Evolutionary conservation across 2,113 vertebrate species (phyloP).

Genomic region (Protobothrops flavoviridis): DNA sequence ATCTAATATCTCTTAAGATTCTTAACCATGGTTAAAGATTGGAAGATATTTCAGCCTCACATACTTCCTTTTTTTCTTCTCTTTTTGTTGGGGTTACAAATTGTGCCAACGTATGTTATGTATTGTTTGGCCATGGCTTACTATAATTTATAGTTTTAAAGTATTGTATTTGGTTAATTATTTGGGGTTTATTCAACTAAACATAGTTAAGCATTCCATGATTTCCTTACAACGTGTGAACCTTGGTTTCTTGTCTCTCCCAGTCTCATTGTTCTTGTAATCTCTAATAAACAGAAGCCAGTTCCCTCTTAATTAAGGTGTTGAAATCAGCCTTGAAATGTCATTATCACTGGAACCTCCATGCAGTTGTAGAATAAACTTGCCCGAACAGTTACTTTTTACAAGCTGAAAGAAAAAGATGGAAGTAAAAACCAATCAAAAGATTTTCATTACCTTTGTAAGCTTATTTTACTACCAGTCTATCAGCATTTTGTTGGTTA

Average conservation of each 20-base stretch:
- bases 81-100: background rate
- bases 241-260: background rate
- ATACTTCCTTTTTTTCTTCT: background rate
- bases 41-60: background rate
- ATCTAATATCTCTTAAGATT: background rate
- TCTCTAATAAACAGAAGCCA: background rate
- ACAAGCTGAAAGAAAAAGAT: background rate
- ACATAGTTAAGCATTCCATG: background rate
- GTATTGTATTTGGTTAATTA: background rate
- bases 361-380: constrained; percentile 2
- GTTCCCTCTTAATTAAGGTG: background rate
- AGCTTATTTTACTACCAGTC: constrained; percentile 14
- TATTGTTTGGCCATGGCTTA: background rate
- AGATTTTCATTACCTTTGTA: constrained; percentile 9
- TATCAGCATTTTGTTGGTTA: background rate
- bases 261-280: background rate
- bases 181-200: background rate
- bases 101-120: background rate
- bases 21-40: background rate
- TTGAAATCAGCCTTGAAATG: background rate
- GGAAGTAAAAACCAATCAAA: background rate
- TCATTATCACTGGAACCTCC: background rate
- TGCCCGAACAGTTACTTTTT: background rate
- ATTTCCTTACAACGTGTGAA: background rate
- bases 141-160: background rate